phyloP scores from a whole-genome alignment of 2,888 invertebrate species.

The Sphaerophoria taeniata region DNA sequence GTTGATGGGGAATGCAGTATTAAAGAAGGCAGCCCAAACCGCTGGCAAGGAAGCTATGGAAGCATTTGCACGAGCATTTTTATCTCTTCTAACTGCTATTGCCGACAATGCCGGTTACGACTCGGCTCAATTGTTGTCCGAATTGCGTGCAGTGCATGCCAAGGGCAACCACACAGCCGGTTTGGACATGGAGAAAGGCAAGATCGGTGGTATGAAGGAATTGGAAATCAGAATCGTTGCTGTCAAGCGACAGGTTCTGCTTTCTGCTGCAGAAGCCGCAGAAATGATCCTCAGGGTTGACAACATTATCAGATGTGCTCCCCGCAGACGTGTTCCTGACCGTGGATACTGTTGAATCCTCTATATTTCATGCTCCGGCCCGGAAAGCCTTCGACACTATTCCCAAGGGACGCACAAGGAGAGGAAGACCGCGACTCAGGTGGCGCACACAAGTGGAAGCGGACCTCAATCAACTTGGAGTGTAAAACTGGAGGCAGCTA shows the following conservation, averaged over 20 bases:
- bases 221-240: conserved; percentile 98
- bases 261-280: conserved; percentile 98
- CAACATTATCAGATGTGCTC: conserved; percentile 96
- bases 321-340: conserved; percentile 93
- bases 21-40: conserved; percentile 91
- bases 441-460: no score
- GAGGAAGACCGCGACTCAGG: no score
- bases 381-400: no score
- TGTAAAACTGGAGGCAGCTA: no score
- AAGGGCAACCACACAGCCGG: conserved; percentile 88
- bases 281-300: conserved; percentile 99
- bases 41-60: conserved; percentile 99
- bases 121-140: conserved; percentile 96
- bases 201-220: conserved; percentile 93
- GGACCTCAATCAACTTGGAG: no score
- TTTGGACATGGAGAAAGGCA: conserved; percentile 95
- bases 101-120: conserved; percentile 99
- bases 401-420: no score
- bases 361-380: conserved; percentile 9
- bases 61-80: conserved; percentile 94
- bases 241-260: conserved; percentile 97
- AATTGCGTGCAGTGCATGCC: conserved; percentile 95
- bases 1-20: conserved; percentile 97
- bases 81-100: conserved; percentile 96
- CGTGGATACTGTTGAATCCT: conserved; percentile 85